Evolutionary conservation across 2,888 invertebrate species (phyloP), one percentile per base, ranked within the genome.

Genomic region (Dicycla oo): DNA sequence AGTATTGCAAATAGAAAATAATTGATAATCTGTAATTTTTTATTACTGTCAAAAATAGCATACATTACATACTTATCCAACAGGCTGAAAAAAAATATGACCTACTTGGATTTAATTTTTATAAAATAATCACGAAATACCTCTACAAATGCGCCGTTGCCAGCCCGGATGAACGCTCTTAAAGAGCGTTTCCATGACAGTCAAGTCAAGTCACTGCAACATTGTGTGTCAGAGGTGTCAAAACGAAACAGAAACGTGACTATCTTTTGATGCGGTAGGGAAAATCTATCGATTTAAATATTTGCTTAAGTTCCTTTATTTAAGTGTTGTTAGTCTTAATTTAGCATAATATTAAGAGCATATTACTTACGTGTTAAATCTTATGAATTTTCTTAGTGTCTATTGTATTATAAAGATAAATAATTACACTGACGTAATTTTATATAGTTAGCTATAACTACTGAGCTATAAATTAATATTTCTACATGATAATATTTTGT

Each of bases 301-400:
- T 26, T 26, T 26, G 8, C 18, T 3, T 53, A 26, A 54, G n/a
- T 57, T 5, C 34, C 30, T 43, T 49, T 60, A 54, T 7, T 43
- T n/a, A n/a, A n/a, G n/a, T n/a, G n/a, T n/a, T 34, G 3, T 10
- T 34, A 26, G 26, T 53, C 13, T 45, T 54, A 15, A 75, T 76
- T 81, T 67, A 76, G 77, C 43, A 67, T 51, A 40, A 56, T 23
- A 20, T 61, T 51, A 60, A 76, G 76, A 76, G 67, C 43, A 61
- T 62, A 26, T 77, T 30, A 71, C 26, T 68, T 65, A 84, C 57
- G 73, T 70, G 68, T 82, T 61, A 69, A 78, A 75, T 86, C 87
- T 85, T 85, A 85, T 85, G 87, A 87, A 85, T 87, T 78, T 77
- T 84, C 74, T 80, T 85, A 80, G 73, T 73, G 73, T 86, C 76